These are phyloP conservation scores for Stegastes partitus DNA, from an alignment of 2,113 vertebrate genomes.

Conservation along the genomic window DNA sequence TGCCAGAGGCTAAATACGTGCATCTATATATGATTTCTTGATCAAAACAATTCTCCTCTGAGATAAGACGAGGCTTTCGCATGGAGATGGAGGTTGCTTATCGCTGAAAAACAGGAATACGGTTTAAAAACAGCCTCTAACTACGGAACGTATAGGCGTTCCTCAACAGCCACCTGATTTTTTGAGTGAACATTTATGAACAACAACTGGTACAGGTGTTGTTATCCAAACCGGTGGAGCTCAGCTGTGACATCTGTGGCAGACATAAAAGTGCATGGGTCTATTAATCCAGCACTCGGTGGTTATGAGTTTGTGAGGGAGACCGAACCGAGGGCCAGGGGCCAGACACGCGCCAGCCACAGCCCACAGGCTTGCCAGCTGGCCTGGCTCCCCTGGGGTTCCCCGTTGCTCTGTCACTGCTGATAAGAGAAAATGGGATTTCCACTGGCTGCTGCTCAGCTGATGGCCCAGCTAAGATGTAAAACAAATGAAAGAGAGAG, in stretches of 20 bases:
- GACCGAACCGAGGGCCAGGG: slow-evolving; percentile 33
- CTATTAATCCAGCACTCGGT: slow-evolving; percentile 54
- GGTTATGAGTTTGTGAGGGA: slow-evolving; percentile 50
- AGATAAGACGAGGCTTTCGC: background rate
- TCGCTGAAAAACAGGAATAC: background rate
- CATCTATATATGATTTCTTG: slow-evolving; percentile 25
- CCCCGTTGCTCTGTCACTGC: slow-evolving; percentile 68
- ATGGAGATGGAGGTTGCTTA: background rate
- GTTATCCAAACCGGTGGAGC: slow-evolving; percentile 20
- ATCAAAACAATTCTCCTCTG: slow-evolving; percentile 32
- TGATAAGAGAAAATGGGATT: slow-evolving; percentile 84
- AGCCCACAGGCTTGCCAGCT: slow-evolving; percentile 75
- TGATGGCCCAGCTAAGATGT: slow-evolving; percentile 54
- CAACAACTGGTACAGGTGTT: background rate
- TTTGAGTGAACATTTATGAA: background rate
- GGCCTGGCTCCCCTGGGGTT: slow-evolving; percentile 70
- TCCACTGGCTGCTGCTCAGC: slow-evolving; percentile 72
- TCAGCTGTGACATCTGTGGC: slow-evolving; percentile 44
- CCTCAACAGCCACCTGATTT: background rate
- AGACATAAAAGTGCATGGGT: slow-evolving; percentile 49
- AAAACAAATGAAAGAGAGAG: slow-evolving; percentile 46
- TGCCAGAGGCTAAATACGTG: slow-evolving; percentile 29
- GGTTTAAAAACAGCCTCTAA: background rate
- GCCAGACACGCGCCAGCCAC: slow-evolving; percentile 53
- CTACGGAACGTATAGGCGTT: background rate